Evolutionary conservation across 2,888 invertebrate genomes (phyloP).

Genomic region (Celastrina argiolus): DNA sequence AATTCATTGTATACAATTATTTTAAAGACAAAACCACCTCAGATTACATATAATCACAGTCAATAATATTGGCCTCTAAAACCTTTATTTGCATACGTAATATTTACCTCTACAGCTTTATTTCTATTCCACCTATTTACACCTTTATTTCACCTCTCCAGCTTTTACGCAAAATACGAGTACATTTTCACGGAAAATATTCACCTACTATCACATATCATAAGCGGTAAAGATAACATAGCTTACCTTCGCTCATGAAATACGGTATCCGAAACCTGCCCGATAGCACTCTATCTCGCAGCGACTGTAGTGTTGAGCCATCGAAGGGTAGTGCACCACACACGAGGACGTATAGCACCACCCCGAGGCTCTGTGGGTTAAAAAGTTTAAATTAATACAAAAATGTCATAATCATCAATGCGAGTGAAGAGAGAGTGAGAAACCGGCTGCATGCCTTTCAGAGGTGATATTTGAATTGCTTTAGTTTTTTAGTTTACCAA

Average conservation of each 20-base stretch:
- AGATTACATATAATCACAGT: no score
- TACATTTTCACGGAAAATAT: background rate
- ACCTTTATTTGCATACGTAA: no score
- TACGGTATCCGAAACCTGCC: constrained; percentile 98
- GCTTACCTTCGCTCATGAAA: constrained; percentile 96
- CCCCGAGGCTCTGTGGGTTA: constrained; percentile 91
- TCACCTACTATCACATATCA: background rate
- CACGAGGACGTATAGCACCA: constrained; percentile 96
- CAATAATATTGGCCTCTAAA: no score
- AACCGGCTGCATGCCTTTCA: no score
- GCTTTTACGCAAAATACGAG: background rate
- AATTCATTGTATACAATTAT: background rate
- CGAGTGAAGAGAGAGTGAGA: no score
- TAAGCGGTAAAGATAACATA: background rate
- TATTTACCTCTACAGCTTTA: background rate
- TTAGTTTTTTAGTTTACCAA: no score
- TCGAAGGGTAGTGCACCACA: constrained; percentile 98
- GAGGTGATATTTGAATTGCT: no score
- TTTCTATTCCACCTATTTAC: no score
- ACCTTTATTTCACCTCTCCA: no score
- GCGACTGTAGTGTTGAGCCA: constrained; percentile 93
- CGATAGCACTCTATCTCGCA: constrained; percentile 94
- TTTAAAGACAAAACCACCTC: no score
- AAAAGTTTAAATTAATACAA: constrained; percentile 17
- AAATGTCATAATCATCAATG: no score